Evolutionary conservation across 2,113 vertebrate genomes (phyloP), one percentile per base, ranked within the genome.

Genomic region (Microcebus griseorufus): DNA sequence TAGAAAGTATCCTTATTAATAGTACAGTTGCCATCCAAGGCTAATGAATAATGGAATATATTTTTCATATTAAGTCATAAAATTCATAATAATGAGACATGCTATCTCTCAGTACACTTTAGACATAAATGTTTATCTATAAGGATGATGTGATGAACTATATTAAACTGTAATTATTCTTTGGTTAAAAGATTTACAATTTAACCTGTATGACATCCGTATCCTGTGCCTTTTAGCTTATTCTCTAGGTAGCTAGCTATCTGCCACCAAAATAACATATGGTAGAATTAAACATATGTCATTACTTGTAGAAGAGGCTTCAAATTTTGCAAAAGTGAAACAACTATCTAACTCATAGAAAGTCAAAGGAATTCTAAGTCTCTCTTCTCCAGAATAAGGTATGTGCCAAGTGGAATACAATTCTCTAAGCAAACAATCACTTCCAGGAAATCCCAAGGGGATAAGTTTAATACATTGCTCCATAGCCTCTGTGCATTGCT

Each of bases 341-440:
- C 34, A 93, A 69, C 70, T 93, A 27, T 91, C 60, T 96, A 88
- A 88, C 37, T 96, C 42, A 39, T 16, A 92, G 29, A 81, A 93
- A 96, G 84, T 94, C 72, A 93, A 96, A 96, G 96, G 51, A 96
- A 95, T 95, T 92, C 60, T 92, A 94, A 97, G 34, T 25, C 55
- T 29, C 34, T 86, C 11, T 93, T 13, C n/a, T 69, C 82, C 73
- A 39, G 86, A 95, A 89, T 96, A 91, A 97, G 42, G 58, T 84
- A 80, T 80, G 17, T 93, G 86, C 67, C 85, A 96, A 94, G 51
- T 82, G 9, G 27, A 94, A 94, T 72, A 65, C 12, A 93, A 65
- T 91, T 88, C 51, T 96, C 72, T 91, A 64, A 94, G 95, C 89
- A 97, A 97, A 97, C 88, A 97, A 89, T 88, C 94, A 94, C 93